Base-by-base conservation (phyloP, 1,140 invertebrate species). In the Triops longicaudatus region DNA sequence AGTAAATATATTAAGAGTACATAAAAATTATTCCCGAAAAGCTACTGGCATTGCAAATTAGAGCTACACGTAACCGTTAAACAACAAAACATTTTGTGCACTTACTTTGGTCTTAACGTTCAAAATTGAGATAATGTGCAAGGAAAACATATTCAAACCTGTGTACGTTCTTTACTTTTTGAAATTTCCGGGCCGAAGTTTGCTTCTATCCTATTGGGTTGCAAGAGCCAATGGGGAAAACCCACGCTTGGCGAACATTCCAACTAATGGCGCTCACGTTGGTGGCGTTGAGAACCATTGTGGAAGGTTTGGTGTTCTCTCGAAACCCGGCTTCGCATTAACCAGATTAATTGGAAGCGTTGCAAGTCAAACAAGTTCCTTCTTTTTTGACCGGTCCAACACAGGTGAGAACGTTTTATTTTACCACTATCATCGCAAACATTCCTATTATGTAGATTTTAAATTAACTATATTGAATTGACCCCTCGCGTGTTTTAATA, bases 161-260 rank as follows among this genome's bases (percentile, higher is more conserved):
- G 31, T 4, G 31, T 37, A 37, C 31, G 31, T 37, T 4, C 31
- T 4, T 37, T 4, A 37, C 7, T 37, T 37, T 37, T 63, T 63
- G 50, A 63, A 63, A 63, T 63, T 63, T 22, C 50, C 50, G 50
- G 50, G 17, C 6, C 17, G 14, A 0, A 22, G 50, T 6, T n/a
- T n/a, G 4, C n/a, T 5, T 10, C 17, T 14, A 63, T 63, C 22
- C 17, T 5, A 17, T 63, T 63, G 14, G 50, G 10, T 63, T 9
- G 22, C 10, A 63, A 6, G n/a, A 17, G 84, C 50, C 50, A 63
- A 63, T 63, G 50, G 22, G 10, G 17, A 17, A 5, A 63, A 14
- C 50, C 50, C 50, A 63, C 50, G 50, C n/a, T 17, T 22, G 50
- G 17, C 22, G 50, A 63, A 17, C 50, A 63, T 17, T 22, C 22